These are phyloP conservation scores for Lasioglossum baleicum DNA, from an alignment of 1,140 invertebrate genomes.

Conservation along the genomic window DNA sequence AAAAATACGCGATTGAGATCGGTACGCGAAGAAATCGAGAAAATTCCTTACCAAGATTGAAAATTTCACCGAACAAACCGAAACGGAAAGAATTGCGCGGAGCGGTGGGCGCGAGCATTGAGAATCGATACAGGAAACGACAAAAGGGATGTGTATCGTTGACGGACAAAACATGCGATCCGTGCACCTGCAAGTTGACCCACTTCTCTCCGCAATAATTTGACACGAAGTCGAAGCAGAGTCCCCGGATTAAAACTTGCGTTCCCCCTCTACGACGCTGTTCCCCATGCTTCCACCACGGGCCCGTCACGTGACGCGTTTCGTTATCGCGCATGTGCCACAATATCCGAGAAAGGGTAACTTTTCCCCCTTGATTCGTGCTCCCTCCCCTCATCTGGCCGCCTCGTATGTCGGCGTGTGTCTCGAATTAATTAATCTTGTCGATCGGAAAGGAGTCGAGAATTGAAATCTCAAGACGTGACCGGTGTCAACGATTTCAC, in stretches of 20 bases:
- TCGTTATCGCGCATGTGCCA: too few species aligned
- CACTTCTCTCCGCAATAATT: slow-evolving; percentile 55
- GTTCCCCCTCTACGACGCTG: too few species aligned
- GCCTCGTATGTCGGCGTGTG: neutral
- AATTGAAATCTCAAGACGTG: neutral
- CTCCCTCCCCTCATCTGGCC: too few species aligned
- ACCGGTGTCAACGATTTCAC: neutral
- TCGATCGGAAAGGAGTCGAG: slow-evolving; percentile 13
- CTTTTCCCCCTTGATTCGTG: too few species aligned
- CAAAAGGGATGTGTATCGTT: slow-evolving; percentile 46
- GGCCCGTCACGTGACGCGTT: too few species aligned
- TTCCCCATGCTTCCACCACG: slow-evolving; percentile 28
- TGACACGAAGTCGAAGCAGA: slow-evolving; percentile 33
- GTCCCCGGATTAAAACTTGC: too few species aligned
- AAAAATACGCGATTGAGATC: too few species aligned
- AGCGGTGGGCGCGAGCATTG: neutral
- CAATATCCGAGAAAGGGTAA: too few species aligned
- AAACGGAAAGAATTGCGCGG: neutral
- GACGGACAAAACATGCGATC: slow-evolving; percentile 43
- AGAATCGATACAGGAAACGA: slow-evolving; percentile 48
- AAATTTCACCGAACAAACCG: too few species aligned
- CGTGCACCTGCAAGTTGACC: slow-evolving; percentile 60
- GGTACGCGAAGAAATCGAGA: too few species aligned
- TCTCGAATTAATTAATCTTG: slow-evolving; percentile 16
- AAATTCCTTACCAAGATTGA: too few species aligned